A percentile compares a stretch with the other conserved stretches of the same genome.
Conservation (phyloP, 2,797 vertebrate species). For the Manis crassicaudata region DNA sequence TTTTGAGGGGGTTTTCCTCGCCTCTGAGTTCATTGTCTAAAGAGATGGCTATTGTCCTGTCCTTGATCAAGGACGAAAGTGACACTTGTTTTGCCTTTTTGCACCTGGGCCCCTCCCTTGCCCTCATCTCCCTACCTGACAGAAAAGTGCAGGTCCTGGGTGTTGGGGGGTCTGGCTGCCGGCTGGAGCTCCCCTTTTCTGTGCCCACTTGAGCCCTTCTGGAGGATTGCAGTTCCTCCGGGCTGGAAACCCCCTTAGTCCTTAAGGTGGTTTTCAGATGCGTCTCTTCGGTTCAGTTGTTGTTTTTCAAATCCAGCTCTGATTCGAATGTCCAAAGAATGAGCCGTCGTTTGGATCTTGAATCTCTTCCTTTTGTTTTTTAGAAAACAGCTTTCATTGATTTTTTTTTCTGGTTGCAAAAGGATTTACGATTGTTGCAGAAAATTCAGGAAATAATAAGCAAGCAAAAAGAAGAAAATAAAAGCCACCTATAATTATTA, state of each 20-base stretch:
- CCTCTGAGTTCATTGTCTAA: neutral
- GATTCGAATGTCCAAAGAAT: neutral
- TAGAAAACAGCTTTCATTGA: conserved; percentile 67
- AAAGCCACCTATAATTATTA: conserved; percentile 34
- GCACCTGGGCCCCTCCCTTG: neutral
- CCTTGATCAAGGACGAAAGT: neutral
- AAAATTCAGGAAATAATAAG: conserved; percentile 37
- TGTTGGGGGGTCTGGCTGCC: neutral
- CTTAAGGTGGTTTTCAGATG: conserved; percentile 8
- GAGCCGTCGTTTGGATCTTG: neutral
- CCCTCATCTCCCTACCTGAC: neutral
- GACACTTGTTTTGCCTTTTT: neutral
- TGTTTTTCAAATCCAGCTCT: neutral
- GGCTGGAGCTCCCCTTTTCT: neutral
- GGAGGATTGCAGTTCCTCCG: neutral
- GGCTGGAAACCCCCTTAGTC: neutral
- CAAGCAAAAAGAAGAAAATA: neutral
- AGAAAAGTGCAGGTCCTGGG: neutral
- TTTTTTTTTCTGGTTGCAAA: conserved; percentile 48
- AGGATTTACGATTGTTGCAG: conserved; percentile 43
- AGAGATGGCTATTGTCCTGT: neutral
- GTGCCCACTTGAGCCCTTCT: neutral
- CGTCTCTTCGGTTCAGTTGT: neutral
- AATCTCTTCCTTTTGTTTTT: conserved; percentile 32
- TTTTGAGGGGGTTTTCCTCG: neutral